Evolutionary conservation across 2,797 vertebrate genomes (phyloP).

Genomic region (Myotis findleyi): DNA sequence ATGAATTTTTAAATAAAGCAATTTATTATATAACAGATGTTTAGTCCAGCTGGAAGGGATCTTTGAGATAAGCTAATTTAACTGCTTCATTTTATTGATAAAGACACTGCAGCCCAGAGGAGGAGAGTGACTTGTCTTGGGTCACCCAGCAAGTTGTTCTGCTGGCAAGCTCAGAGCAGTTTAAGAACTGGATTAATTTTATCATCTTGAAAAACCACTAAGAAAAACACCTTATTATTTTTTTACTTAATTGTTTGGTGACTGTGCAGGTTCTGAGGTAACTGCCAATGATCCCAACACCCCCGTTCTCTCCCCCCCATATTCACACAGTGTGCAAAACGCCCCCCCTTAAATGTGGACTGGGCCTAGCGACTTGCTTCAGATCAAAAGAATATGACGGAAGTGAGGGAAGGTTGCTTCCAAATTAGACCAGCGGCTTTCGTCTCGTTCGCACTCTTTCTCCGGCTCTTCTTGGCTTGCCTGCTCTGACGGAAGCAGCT

Average conservation of each 20-base stretch:
- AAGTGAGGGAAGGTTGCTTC: background rate
- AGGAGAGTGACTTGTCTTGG: background rate
- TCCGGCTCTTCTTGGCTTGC: background rate
- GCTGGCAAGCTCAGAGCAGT: background rate
- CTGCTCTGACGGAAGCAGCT: background rate
- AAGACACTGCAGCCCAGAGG: background rate
- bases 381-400: background rate
- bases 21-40: background rate
- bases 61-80: background rate
- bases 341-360: background rate
- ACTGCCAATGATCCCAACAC: background rate
- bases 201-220: background rate
- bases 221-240: background rate
- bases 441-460: background rate
- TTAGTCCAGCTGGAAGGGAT: background rate
- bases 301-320: too few relatives aligned
- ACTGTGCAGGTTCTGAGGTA: background rate
- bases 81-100: background rate
- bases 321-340: background rate
- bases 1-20: background rate
- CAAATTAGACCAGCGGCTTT: background rate
- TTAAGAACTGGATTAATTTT: background rate
- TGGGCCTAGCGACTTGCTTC: background rate
- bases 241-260: background rate
- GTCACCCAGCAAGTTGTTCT: background rate